phyloP scores from a whole-genome alignment of 2,888 invertebrate species.

The Andrena flavipes region DNA sequence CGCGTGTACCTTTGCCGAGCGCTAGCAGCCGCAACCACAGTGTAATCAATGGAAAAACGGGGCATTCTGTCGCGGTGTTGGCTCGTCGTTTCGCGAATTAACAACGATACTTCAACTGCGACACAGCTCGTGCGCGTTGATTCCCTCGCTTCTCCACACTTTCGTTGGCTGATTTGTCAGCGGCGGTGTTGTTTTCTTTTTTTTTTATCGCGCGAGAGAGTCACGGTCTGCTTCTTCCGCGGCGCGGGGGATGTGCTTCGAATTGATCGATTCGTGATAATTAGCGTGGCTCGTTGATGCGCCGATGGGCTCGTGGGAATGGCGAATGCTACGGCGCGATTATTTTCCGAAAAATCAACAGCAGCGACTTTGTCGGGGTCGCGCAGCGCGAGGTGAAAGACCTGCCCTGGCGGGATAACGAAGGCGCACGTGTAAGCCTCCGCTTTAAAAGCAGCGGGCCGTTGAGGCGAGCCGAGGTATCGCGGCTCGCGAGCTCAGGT shows the following conservation, averaged over 20 bases:
- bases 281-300: not conserved
- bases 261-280: not conserved
- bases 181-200: too few relatives aligned
- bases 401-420: conserved; percentile 26
- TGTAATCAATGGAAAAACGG: conserved; percentile 29
- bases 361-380: not conserved
- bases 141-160: not conserved
- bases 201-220: not conserved
- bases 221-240: not conserved
- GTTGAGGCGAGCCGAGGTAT: conserved; percentile 26
- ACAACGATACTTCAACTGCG: conserved; percentile 8
- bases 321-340: not conserved
- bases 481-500: conserved; percentile 23
- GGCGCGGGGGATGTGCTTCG: not conserved
- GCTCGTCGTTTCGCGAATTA: not conserved
- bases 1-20: not conserved
- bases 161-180: not conserved
- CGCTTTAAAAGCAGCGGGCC: conserved; percentile 36
- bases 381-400: conserved; percentile 34
- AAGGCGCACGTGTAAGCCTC: conserved; percentile 30
- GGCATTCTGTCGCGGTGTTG: not conserved
- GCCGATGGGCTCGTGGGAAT: not conserved
- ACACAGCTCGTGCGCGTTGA: not conserved
- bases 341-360: conserved; percentile 20
- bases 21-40: not conserved